Evolutionary conservation across 2,888 invertebrate species (phyloP), one percentile per base, ranked within the genome.

Genomic region (Lissocephala sabroskyi): DNA sequence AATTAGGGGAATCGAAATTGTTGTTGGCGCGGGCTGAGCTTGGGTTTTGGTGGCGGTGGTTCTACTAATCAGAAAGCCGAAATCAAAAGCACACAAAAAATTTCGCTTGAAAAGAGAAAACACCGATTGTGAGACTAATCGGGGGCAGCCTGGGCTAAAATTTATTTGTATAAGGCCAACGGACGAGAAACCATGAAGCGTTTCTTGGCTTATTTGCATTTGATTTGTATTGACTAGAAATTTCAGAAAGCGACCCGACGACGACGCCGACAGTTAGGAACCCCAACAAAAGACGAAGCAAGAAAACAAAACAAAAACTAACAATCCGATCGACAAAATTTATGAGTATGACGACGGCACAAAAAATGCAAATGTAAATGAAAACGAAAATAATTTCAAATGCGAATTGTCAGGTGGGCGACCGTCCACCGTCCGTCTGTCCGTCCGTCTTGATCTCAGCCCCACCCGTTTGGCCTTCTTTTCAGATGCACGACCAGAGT

Each of bases 1-100:
- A 75, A 78, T 78, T 77, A 77, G 56, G 56, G 49, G 50, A 45
- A 48, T 16, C 10, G 7, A 33, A 33, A 33, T 10, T 14, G 18
- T n/a, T 37, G 36, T 30, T 36, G 17, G 7, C 13, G 28, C n/a
- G 7, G 16, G 45, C 13, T 17, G 36, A 11, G 44, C 14, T 39
- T 30, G 39, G 18, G 30, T 53, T 18, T 29, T 50, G 17, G 43
- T 36, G 17, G 28, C 45, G 54, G 68, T 53, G 49, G 68, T 68
- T 68, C 68, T 68, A 68, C 77, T 68, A 68, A 74, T 70, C 68
- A 77, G 77, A 62, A 77, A 68, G 62, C 59, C 50, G 44, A 77
- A 76, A 76, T 76, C 76, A 56, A 77, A 37, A 18, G 67, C 73
- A 75, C 52, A 71, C 70, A 66, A 71, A 71, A 28, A 41, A 41